Evolutionary conservation across 2,888 invertebrate genomes (phyloP).

Genomic region (Schizaphis graminum): DNA sequence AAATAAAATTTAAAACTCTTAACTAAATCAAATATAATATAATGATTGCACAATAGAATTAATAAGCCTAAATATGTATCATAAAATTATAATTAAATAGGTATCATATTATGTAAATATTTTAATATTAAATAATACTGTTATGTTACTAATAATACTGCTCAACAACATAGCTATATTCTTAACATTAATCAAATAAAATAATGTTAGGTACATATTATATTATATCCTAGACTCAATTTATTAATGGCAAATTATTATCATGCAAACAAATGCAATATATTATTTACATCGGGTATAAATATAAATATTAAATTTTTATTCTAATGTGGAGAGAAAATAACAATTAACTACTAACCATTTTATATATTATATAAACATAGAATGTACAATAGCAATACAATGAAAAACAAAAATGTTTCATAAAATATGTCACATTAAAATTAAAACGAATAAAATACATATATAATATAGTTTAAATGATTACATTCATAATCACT

Average conservation of each 20-base stretch:
- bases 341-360: not conserved
- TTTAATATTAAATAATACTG: conserved; percentile 46
- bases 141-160: conserved; percentile 57
- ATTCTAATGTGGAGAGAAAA: not conserved
- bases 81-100: conserved; percentile 31
- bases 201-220: not conserved
- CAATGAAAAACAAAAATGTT: not conserved
- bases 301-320: not conserved
- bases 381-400: not conserved
- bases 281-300: not conserved
- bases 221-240: not conserved
- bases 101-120: not conserved
- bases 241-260: conserved; percentile 22
- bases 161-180: not conserved
- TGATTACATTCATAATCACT: not conserved
- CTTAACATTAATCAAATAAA: not conserved
- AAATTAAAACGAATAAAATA: not conserved
- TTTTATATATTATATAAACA: not conserved
- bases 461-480: not conserved
- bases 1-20: not conserved
- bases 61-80: conserved; percentile 30
- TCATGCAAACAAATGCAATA: not conserved
- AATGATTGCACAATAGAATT: conserved; percentile 57
- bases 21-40: conserved; percentile 2
- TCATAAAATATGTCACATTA: not conserved